Evolutionary conservation across 1,140 invertebrate species (phyloP).

Genomic region (Caenorhabditis inopinata): DNA sequence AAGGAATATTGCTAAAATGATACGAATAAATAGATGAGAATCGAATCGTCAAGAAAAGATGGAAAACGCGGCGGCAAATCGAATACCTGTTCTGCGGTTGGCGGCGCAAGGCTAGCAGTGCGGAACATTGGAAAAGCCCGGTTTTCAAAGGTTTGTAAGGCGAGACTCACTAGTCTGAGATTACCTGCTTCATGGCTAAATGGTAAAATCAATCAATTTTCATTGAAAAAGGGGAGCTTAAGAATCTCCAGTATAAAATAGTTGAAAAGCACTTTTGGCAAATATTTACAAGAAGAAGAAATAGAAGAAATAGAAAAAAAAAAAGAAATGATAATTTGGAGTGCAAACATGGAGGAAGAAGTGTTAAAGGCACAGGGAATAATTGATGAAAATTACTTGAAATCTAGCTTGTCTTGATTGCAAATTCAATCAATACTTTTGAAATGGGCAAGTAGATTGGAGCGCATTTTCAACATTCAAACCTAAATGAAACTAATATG

Average conservation of each 20-base stretch:
- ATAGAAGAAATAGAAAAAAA: too few relatives aligned
- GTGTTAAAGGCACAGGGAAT: not conserved
- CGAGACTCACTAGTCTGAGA: too few relatives aligned
- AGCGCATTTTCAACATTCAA: not conserved
- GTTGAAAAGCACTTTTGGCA: too few relatives aligned
- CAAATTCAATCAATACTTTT: not conserved
- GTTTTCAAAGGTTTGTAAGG: too few relatives aligned
- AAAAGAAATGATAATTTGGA: too few relatives aligned
- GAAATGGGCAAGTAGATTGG: not conserved
- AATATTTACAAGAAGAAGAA: not conserved
- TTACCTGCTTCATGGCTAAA: too few relatives aligned
- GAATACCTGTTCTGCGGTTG: not conserved
- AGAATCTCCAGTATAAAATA: too few relatives aligned
- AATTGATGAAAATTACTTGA: not conserved
- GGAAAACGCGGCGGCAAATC: not conserved
- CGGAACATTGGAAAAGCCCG: not conserved
- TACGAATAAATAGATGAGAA: not conserved
- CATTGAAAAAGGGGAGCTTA: too few relatives aligned
- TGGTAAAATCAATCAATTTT: too few relatives aligned
- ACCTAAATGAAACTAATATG: too few relatives aligned
- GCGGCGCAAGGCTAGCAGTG: not conserved
- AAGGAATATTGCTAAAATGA: not conserved
- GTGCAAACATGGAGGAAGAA: not conserved
- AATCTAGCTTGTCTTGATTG: conserved; percentile 26
- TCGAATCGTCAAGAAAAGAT: not conserved